Evolutionary conservation across 1,140 invertebrate genomes (phyloP).

Genomic region (Diprion similis): DNA sequence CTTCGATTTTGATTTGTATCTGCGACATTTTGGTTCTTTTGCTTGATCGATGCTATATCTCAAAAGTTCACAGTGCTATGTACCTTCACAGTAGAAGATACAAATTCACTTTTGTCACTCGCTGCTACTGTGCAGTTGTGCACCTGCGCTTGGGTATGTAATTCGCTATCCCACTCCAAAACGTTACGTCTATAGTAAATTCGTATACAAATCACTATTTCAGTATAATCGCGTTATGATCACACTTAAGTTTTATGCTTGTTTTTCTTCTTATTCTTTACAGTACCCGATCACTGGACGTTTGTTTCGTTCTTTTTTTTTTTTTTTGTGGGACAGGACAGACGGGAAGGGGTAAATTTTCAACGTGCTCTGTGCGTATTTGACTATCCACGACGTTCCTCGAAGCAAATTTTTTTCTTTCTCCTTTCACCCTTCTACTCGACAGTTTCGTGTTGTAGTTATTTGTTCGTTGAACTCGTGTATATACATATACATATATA

Average conservation of each 20-base stretch:
- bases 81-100: not conserved
- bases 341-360: too few species aligned
- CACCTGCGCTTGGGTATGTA: not conserved
- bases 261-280: too few species aligned
- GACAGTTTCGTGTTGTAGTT: too few species aligned
- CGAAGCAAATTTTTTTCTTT: not conserved
- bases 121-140: not conserved
- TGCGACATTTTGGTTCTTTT: conserved; percentile 32
- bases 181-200: too few species aligned
- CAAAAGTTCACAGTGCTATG: not conserved
- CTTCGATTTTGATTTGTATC: conserved; percentile 46
- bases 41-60: not conserved
- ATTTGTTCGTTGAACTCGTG: too few species aligned
- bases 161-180: not conserved
- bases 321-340: too few species aligned
- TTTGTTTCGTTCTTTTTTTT: not conserved
- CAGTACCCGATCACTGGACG: not conserved
- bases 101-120: not conserved
- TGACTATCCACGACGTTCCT: conserved; percentile 7
- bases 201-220: too few species aligned
- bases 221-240: too few species aligned
- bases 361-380: not conserved
- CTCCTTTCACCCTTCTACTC: too few species aligned
- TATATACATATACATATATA: too few species aligned
- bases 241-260: too few species aligned